Evolutionary conservation across 1,140 invertebrate genomes (phyloP), one percentile per base, ranked within the genome.

Genomic region (Cyrtorhinus lividipennis): DNA sequence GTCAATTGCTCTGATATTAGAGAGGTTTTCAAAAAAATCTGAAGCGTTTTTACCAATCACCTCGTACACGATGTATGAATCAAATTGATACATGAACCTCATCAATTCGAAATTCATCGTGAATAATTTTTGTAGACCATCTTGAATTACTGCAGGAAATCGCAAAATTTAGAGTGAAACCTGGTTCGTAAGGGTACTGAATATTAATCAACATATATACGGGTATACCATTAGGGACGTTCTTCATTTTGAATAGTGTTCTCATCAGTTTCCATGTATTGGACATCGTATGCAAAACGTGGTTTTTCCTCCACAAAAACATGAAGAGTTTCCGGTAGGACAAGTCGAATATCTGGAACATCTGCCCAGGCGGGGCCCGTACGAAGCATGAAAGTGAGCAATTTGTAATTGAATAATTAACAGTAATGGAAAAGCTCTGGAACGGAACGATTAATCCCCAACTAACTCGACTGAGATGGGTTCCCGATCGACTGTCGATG

Each of bases 1-100:
- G 57, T 59, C 57, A 8, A 60, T 2, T 20, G 1, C 20, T 10
- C 23, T 15, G 2, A 22, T 5, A 1, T 23, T 48, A 5, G 18
- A 23, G 13, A 46, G 48, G 13, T 12, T 18, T 3, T 46, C 5
- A 20, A 30, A 61, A 61, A 61, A 61, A 13, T 61, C 20, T 22
- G 22, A 24, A 18, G 27, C 30, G n/a, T 61, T 44, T 24, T 61
- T 46, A 24, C 27, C 60, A 45, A 61, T 61, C 38, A 61, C 26
- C 20, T 61, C 60, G 23, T 61, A 46, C 15, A 61, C n/a, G 13
- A 61, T 22, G 24, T 61, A 61, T 20, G 22, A 61, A 61, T 61
- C 44, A 5, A 61, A 2, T 20, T 61, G 60, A 24, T 46, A 46
- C 20, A 61, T 20, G 20, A 61, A 46, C 18, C 27, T 30, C 30